Evolutionary conservation across 2,888 invertebrate genomes (phyloP), one percentile per base, ranked within the genome.

Genomic region (Rhingia rostrata): DNA sequence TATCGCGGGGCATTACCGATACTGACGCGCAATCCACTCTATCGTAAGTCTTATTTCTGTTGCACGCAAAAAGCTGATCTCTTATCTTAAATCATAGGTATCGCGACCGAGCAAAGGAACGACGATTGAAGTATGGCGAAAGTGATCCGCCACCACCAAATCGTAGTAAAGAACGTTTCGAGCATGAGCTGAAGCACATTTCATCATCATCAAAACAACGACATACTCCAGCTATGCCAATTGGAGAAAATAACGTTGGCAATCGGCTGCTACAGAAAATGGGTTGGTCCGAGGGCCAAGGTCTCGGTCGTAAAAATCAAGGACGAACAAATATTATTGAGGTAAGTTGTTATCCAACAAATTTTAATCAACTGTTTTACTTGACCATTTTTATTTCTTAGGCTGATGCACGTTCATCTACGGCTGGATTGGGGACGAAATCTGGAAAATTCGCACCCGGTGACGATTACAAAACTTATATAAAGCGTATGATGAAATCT

Each of bases 271-370:
- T 99, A 86, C 98, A 99, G 91, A 98, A 98, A 92, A 99, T 99
- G 99, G 99, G 99, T 4, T 99, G 99, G 99, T 96, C 96, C 5
- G 98, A 98, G 90, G 99, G 99, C 0, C 95, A 97, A 92, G 99
- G 99, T 0, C 92, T 99, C 30, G 99, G 99, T 0, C 97, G 96
- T 90, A 94, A 94, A 67, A 97, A 97, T 90, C 99, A 99, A 92
- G 99, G 98, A 10, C 93, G 97, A 88, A 97, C 97, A 32, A 96
- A 96, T 67, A 98, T 98, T 58, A 97, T 99, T 86, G 97, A 98
- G 93, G 97, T 22, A 2, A 22, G 22, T 22, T 22, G 22, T 22
- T n/a, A 22, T 2, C 22, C 22, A 1, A 22, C 22, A 22, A 22
- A 7, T 4, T 32, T 53, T 4, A 6, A 4, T 30, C 10, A 0